Evolutionary conservation across 2,888 invertebrate genomes (phyloP).

Genomic region (Oasisia sp.): DNA sequence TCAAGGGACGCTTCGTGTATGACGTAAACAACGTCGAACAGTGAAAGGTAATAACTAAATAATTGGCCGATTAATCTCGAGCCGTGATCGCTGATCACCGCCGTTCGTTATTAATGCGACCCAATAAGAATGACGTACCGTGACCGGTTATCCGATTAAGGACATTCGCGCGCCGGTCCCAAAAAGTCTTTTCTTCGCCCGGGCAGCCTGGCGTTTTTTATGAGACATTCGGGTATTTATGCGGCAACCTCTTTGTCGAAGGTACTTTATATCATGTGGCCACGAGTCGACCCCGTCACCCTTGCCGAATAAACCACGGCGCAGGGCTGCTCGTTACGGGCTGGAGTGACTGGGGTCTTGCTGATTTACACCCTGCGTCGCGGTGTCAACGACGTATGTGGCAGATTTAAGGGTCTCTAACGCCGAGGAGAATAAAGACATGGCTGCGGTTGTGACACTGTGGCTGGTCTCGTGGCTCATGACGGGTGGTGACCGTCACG

Average conservation of each 20-base stretch:
- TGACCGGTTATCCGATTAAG: background rate
- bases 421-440: background rate
- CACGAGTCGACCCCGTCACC: background rate
- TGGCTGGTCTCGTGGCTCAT: background rate
- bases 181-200: background rate
- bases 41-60: constrained; percentile 11
- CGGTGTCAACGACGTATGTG: background rate
- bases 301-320: background rate
- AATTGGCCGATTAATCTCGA: background rate
- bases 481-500: background rate
- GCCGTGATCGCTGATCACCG: background rate
- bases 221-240: constrained; percentile 1
- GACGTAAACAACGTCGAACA: background rate
- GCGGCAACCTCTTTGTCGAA: constrained; percentile 6
- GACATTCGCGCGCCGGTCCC: background rate
- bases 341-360: background rate
- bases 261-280: constrained; percentile 6
- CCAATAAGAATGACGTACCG: background rate
- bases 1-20: background rate
- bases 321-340: background rate
- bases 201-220: background rate
- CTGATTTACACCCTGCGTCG: background rate
- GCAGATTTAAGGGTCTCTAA: background rate
- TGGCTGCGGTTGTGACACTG: background rate
- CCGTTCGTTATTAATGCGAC: background rate